phyloP scores from a whole-genome alignment of 2,888 invertebrate genomes.

The Hemaris fuciformis region DNA sequence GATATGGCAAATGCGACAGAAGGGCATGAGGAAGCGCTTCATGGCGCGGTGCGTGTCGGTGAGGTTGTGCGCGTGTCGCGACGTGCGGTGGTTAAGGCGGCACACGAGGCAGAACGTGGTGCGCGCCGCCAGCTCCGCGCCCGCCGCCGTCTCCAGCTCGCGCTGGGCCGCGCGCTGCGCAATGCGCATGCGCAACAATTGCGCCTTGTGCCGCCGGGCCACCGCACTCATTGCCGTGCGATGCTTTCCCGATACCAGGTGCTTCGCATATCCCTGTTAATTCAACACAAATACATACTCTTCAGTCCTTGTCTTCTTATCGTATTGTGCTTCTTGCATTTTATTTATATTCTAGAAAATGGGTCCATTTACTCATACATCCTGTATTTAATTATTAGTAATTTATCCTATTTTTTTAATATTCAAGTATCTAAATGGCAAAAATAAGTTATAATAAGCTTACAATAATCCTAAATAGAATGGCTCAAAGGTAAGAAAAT shows the following conservation, averaged over 20 bases:
- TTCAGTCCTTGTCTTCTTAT: neutral
- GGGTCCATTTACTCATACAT: too few relatives aligned
- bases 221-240: slow-evolving; percentile 87
- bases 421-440: too few relatives aligned
- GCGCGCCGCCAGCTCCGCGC: slow-evolving; percentile 81
- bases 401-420: too few relatives aligned
- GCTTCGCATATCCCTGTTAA: slow-evolving; percentile 85
- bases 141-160: slow-evolving; percentile 86
- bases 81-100: slow-evolving; percentile 88
- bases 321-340: neutral
- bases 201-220: slow-evolving; percentile 87
- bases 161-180: slow-evolving; percentile 90
- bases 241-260: slow-evolving; percentile 87
- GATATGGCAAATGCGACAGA: slow-evolving; percentile 88
- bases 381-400: too few relatives aligned
- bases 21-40: slow-evolving; percentile 92
- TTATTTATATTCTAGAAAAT: too few relatives aligned
- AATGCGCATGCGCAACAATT: slow-evolving; percentile 88
- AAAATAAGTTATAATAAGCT: too few relatives aligned
- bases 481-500: too few relatives aligned
- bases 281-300: neutral
- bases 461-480: too few relatives aligned
- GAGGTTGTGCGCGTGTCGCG: slow-evolving; percentile 88
- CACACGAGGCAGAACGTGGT: slow-evolving; percentile 88
- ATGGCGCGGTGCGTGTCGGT: slow-evolving; percentile 91